Base-by-base conservation (phyloP, 30 jellyfish, hydroid and myxozoan genomes). In the Nemopilema nomurai region DNA sequence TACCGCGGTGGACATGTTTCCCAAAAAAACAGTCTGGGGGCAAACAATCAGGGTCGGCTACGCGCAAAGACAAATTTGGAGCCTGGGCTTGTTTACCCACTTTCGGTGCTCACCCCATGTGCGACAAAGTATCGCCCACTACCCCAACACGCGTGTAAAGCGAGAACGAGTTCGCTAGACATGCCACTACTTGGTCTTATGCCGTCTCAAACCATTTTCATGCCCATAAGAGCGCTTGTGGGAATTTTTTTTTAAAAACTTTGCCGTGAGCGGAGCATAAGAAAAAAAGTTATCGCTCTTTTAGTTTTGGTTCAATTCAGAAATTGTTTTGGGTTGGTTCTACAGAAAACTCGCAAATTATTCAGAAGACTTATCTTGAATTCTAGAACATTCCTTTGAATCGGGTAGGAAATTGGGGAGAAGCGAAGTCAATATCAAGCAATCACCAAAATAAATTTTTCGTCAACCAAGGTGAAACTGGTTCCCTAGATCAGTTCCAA, bases 1-100 rank as follows among this genome's bases (percentile, higher is more conserved):
- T 49, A 51, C 83, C 83, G 83, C 83, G 71, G 4, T 41, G 13
- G 57, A 13, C 57, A 41, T 41, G 57, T 41, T 41, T 3, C 13
- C 57, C 6, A 6, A 41, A 41, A 3, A 13, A 41, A 41, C 57
- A 41, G 13, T 41, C 13, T 13, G 57, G 57, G 57, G 57, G 57
- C 13, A 41, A 41, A 41, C 57, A 41, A 41, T 41, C 57, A 41
- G 13, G 13, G 13, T 41, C 6, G 57, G 57, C 13, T 41, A 41
- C 9, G 57, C 57, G 57, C 9, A 41, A 41, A 41, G 57, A 3
- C 13, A 13, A 41, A 41, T 3, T 13, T 41, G 6, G 57, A 41
- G 13, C 6, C 13, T 41, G 57, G 57, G 6, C 57, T 41, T 41
- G 57, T 41, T 41, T 41, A 41, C 57, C 57, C 57, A 13, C 57